Conservation (phyloP, 92 coral and sea anemone genomes). For the Palythoa grandis region DNA sequence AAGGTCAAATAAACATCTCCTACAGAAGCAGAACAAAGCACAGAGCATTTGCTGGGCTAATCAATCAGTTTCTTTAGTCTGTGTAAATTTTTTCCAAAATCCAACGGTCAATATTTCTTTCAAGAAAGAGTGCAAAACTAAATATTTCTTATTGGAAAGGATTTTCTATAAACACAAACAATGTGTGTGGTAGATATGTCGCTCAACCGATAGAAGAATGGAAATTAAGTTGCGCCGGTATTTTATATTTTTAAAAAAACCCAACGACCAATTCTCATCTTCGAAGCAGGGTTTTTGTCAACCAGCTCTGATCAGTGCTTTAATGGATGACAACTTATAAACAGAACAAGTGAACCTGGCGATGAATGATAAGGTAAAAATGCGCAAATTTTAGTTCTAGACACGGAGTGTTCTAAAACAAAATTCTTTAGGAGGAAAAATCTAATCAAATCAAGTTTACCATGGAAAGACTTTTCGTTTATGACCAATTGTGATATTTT, state of each 20-base stretch:
- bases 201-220: background rate
- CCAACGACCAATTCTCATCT: background rate
- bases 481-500: no score
- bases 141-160: constrained; percentile 1
- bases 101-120: constrained; percentile 12
- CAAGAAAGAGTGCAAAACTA: background rate
- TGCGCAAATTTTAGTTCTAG: background rate
- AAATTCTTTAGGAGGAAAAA: background rate
- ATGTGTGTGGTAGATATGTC: constrained; percentile 39
- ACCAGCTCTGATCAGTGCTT: constrained; percentile 21
- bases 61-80: constrained; percentile 8
- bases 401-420: background rate
- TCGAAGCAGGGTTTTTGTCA: constrained; percentile 23
- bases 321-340: constrained; percentile 29
- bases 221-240: background rate
- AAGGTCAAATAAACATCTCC: constrained; percentile 45
- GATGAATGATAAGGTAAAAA: constrained; percentile 14
- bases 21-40: constrained; percentile 35
- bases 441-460: background rate
- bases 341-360: background rate
- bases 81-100: background rate
- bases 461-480: background rate
- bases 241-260: background rate
- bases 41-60: constrained; percentile 4
- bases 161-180: constrained; percentile 18